These are phyloP conservation scores for Leptobrachium ailaonicum DNA, from an alignment of 2,113 vertebrate genomes.

Conservation along the genomic window DNA sequence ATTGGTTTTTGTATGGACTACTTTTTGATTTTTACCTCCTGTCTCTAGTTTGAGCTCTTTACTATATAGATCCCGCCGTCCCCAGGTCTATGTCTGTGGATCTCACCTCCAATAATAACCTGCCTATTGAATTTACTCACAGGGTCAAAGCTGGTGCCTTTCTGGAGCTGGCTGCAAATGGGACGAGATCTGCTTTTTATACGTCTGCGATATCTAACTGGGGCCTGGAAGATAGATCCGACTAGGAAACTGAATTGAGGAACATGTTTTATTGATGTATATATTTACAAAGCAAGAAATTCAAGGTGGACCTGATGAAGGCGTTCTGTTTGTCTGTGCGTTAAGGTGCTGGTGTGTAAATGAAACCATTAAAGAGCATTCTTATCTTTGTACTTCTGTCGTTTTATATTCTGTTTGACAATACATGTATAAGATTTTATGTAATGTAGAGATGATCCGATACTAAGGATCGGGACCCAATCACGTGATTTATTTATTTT, in stretches of 20 bases:
- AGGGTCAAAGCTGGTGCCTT: slow-evolving; percentile 96
- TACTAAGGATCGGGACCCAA: too few relatives aligned
- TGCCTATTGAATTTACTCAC: slow-evolving; percentile 50
- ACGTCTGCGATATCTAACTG: slow-evolving; percentile 88
- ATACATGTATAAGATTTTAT: too few relatives aligned
- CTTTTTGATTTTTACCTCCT: too few relatives aligned
- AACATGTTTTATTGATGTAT: slow-evolving; percentile 54
- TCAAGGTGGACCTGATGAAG: not conserved
- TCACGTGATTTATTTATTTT: too few relatives aligned
- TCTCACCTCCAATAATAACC: too few relatives aligned
- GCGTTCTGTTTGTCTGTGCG: too few relatives aligned
- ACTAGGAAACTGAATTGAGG: slow-evolving; percentile 79
- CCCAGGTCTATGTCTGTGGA: too few relatives aligned
- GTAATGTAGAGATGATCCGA: too few relatives aligned
- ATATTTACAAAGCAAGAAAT: slow-evolving; percentile 50
- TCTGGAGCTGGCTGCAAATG: slow-evolving; percentile 99
- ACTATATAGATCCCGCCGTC: too few relatives aligned
- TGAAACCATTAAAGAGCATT: not conserved
- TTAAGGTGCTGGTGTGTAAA: not conserved
- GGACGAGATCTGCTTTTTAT: slow-evolving; percentile 92
- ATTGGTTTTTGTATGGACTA: too few relatives aligned
- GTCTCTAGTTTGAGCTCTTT: too few relatives aligned
- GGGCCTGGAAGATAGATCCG: slow-evolving; percentile 85
- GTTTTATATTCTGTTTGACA: not conserved
- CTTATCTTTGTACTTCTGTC: not conserved